Evolutionary conservation across 2,797 vertebrate genomes (phyloP), one percentile per base, ranked within the genome.

Genomic region (Gambelia wislizenii): DNA sequence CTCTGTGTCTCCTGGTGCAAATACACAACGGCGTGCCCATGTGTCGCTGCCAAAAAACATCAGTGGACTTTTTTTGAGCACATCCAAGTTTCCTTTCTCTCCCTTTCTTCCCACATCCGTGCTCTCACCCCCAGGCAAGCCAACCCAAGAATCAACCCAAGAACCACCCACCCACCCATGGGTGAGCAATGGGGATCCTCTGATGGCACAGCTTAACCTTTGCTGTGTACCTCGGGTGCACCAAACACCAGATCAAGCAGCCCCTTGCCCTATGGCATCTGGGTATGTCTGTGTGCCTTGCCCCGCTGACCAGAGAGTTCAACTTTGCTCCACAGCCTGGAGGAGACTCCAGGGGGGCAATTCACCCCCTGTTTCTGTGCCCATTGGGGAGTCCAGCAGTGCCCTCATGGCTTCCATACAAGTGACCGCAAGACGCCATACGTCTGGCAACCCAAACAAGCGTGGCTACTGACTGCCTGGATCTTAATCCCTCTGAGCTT

Each of bases 11-110:
- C 39, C 59, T 44, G 18, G 76, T 56, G 14, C 52, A 25, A 12
- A 36, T n/a, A 18, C 22, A 25, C 18, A 3, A 5, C 42, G 47
- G 18, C 3, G 27, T 44, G 14, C 44, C 81, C 70, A 44, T 39
- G 70, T 47, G 10, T 1, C 25, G 10, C 22, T 1, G 12, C 27
- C 18, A 39, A 30, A 20, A 47, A 33, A 79, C 2, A 54, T 14
- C 3, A 10, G 10, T 2, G 1, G 9, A 8, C 4, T 18, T 20
- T n/a, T 25, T 42, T n/a, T 18, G 56, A 12, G 2, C 18, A 8
- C 52, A 75, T 10, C 6, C 5, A 39, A 0, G 1, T 49, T 12
- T 9, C 18, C 18, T 39, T 12, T 18, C 42, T 27, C 25, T 49
- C 25, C 13, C 3, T 13, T 39, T 36, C 75, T 8, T 54, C 8